These are phyloP conservation scores for Coenonympha glycerion DNA, from an alignment of 2,888 invertebrate genomes.

Conservation along the genomic window DNA sequence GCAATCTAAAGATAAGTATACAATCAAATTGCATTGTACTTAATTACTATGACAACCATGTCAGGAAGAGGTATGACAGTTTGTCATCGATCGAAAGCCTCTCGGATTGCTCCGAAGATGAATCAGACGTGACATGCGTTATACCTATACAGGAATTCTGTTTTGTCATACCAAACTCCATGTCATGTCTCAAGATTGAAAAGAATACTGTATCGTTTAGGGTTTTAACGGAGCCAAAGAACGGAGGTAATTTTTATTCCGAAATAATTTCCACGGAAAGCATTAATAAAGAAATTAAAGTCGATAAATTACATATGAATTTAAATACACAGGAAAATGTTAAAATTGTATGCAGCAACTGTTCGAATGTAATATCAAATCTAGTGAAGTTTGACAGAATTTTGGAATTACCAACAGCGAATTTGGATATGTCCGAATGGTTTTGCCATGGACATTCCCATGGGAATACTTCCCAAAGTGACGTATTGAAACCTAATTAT, in stretches of 20 bases:
- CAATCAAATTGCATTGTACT: slow-evolving; percentile 63
- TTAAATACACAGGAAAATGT: slow-evolving; percentile 44
- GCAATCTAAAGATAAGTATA: slow-evolving; percentile 66
- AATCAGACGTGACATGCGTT: slow-evolving; percentile 46
- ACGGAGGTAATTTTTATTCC: slow-evolving; percentile 66
- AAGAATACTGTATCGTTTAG: slow-evolving; percentile 66
- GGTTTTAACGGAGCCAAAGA: slow-evolving; percentile 63
- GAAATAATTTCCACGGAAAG: slow-evolving; percentile 48
- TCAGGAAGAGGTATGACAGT: slow-evolving; percentile 55
- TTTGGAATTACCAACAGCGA: slow-evolving; percentile 77
- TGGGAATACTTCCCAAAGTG: slow-evolving; percentile 34
- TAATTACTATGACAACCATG: slow-evolving; percentile 55
- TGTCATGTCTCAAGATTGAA: slow-evolving; percentile 69
- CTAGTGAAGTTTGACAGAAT: slow-evolving; percentile 73
- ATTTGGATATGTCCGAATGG: slow-evolving; percentile 79
- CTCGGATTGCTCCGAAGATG: slow-evolving; percentile 65
- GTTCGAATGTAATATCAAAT: slow-evolving; percentile 65
- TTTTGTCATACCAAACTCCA: slow-evolving; percentile 66
- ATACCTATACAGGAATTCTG: slow-evolving; percentile 63
- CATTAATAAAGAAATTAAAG: slow-evolving; percentile 35
- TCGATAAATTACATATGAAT: slow-evolving; percentile 46
- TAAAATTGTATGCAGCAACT: slow-evolving; percentile 58
- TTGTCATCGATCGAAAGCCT: slow-evolving; percentile 68
- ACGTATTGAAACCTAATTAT: slow-evolving; percentile 61
- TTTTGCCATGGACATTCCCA: slow-evolving; percentile 75